A percentile compares a stretch with the other conserved stretches of the same genome.
phyloP scores from a whole-genome alignment of 1,140 invertebrate species.

The Druon quercuslanigerum region DNA sequence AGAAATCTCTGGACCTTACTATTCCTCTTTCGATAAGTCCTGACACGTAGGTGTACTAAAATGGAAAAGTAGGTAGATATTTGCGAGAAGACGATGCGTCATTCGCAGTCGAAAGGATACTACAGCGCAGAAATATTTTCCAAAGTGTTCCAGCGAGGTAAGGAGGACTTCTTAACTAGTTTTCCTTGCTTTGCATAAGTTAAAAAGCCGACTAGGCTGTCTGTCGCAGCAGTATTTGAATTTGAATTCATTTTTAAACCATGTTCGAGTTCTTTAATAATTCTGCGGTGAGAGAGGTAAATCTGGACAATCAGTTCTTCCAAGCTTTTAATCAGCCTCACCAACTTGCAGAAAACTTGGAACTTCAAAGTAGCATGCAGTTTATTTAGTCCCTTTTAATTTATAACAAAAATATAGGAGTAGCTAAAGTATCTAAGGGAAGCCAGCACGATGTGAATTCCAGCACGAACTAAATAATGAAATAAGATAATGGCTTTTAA shows the following conservation, averaged over 20 bases:
- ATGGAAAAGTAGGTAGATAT: slow-evolving; percentile 35
- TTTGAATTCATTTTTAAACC: slow-evolving; percentile 9
- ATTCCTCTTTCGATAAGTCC: neutral
- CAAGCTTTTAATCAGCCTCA: neutral
- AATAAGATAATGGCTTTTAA: too few relatives aligned
- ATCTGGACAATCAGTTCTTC: neutral
- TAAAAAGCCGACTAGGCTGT: slow-evolving; percentile 13
- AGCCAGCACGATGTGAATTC: too few relatives aligned
- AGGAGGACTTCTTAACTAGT: slow-evolving; percentile 51
- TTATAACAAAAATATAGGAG: too few relatives aligned
- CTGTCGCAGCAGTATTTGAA: slow-evolving; percentile 19
- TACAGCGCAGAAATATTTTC: slow-evolving; percentile 48
- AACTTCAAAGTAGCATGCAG: too few relatives aligned
- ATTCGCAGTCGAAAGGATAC: slow-evolving; percentile 46
- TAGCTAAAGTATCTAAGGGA: too few relatives aligned
- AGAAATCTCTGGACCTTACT: neutral
- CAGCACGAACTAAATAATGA: too few relatives aligned
- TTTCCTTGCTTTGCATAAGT: slow-evolving; percentile 37
- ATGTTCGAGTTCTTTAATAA: neutral
- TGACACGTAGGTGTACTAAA: neutral
- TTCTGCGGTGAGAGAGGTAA: neutral
- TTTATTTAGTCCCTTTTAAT: too few relatives aligned
- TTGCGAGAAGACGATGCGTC: slow-evolving; percentile 45
- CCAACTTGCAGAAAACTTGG: neutral
- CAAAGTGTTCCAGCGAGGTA: slow-evolving; percentile 39